Conservation (phyloP, 2,113 vertebrate species). For the Taxidea taxus region DNA sequence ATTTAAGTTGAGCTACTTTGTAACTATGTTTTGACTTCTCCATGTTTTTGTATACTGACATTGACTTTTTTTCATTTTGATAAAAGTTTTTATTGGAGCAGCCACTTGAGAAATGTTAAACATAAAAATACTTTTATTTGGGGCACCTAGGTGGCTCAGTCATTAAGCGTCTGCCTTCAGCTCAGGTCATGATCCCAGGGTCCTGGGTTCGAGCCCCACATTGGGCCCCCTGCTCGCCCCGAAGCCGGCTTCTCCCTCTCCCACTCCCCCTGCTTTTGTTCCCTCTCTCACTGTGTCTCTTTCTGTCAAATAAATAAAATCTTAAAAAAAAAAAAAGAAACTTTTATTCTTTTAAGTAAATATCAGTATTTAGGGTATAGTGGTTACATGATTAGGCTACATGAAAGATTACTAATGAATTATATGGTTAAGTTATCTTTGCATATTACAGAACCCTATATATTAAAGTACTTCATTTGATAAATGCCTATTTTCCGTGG, state of each 20-base stretch:
- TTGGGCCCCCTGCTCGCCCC: no score
- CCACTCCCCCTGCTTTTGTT: no score
- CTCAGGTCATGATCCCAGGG: no score
- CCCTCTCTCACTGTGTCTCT: no score
- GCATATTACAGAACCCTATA: neutral
- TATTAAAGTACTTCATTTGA: neutral
- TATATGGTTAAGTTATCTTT: conserved; percentile 13
- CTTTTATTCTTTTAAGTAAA: neutral
- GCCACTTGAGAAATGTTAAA: neutral
- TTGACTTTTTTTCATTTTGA: neutral
- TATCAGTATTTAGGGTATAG: neutral
- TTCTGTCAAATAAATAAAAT: no score
- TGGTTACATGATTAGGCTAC: neutral
- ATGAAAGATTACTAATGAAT: neutral
- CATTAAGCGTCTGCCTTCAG: no score
- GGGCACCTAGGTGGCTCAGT: no score
- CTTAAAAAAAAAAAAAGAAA: neutral
- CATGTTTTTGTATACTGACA: neutral
- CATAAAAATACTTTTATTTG: neutral
- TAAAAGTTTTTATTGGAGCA: neutral
- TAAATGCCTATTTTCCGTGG: neutral
- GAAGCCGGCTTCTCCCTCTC: no score
- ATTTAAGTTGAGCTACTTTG: neutral
- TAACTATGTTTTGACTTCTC: neutral
- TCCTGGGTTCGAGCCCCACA: no score